These are phyloP conservation scores for Sebastes vulpes DNA, from an alignment of 2,797 vertebrate species.

Conservation along the genomic window DNA sequence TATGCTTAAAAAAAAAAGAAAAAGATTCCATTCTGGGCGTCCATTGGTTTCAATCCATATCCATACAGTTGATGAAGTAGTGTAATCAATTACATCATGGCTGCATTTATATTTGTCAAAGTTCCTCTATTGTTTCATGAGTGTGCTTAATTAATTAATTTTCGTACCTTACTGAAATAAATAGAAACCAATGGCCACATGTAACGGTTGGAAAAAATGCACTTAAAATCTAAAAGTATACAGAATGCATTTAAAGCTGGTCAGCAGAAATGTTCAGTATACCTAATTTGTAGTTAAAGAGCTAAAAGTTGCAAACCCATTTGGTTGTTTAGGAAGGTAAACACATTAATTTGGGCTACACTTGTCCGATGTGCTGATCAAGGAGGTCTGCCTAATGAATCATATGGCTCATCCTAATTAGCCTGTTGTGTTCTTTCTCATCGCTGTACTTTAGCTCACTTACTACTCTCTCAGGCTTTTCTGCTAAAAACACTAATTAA, in stretches of 20 bases:
- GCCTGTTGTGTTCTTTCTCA: constrained; percentile 9
- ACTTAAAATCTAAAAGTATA: background rate
- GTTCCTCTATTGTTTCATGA: background rate
- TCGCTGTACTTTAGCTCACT: constrained; percentile 8
- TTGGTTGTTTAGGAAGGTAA: background rate
- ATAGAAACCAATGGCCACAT: background rate
- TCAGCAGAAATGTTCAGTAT: background rate
- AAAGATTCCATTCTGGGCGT: background rate
- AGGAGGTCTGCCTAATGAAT: constrained; percentile 39
- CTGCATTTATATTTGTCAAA: background rate
- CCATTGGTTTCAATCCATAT: background rate
- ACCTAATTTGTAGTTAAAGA: background rate
- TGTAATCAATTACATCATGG: background rate
- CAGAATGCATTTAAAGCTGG: background rate
- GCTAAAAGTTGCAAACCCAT: background rate
- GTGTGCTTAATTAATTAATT: background rate
- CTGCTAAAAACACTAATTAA: constrained; percentile 40
- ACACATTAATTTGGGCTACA: constrained; percentile 4
- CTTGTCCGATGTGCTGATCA: constrained; percentile 36
- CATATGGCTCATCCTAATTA: constrained; percentile 30
- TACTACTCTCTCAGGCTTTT: constrained; percentile 27
- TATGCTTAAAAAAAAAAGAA: too few relatives aligned
- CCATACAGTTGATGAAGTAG: background rate
- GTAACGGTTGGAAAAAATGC: background rate
- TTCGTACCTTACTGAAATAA: background rate